phyloP scores from a whole-genome alignment of 2,888 invertebrate genomes.

The Ischnus inquisitorius region DNA sequence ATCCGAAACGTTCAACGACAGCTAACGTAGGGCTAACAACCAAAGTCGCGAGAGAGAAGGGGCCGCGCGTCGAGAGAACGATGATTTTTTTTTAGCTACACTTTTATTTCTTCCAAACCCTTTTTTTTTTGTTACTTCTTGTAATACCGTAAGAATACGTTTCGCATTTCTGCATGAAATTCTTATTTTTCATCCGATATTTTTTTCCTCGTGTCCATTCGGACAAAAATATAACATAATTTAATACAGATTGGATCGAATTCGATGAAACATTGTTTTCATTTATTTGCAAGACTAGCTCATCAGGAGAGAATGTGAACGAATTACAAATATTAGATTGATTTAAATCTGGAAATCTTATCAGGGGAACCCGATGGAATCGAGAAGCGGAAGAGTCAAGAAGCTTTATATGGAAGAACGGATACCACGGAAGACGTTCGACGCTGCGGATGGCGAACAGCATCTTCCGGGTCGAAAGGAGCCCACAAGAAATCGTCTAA shows the following conservation, averaged over 20 bases:
- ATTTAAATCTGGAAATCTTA: not conserved
- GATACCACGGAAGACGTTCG: constrained; percentile 42
- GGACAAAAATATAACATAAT: too few species aligned
- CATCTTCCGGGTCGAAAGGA: constrained; percentile 77
- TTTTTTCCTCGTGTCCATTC: too few species aligned
- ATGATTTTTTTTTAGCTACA: constrained; percentile 24
- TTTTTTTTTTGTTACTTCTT: not conserved
- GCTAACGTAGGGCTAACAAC: constrained; percentile 34
- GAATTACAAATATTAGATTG: too few species aligned
- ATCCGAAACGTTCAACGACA: constrained; percentile 25
- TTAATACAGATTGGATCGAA: too few species aligned
- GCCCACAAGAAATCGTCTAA: constrained; percentile 79
- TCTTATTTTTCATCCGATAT: not conserved
- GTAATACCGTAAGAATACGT: not conserved
- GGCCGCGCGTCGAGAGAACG: constrained; percentile 9
- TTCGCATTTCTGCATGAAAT: not conserved
- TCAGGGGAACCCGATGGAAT: not conserved
- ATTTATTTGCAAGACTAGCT: too few species aligned
- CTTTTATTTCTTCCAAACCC: not conserved
- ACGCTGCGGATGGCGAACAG: constrained; percentile 23
- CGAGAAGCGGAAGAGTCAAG: constrained; percentile 6
- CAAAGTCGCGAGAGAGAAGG: constrained; percentile 4
- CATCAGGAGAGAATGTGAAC: too few species aligned
- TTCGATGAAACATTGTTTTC: too few species aligned
- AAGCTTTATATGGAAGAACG: not conserved